phyloP scores from a whole-genome alignment of 2,888 invertebrate genomes.

The Parapristionchus giblindavisi region DNA sequence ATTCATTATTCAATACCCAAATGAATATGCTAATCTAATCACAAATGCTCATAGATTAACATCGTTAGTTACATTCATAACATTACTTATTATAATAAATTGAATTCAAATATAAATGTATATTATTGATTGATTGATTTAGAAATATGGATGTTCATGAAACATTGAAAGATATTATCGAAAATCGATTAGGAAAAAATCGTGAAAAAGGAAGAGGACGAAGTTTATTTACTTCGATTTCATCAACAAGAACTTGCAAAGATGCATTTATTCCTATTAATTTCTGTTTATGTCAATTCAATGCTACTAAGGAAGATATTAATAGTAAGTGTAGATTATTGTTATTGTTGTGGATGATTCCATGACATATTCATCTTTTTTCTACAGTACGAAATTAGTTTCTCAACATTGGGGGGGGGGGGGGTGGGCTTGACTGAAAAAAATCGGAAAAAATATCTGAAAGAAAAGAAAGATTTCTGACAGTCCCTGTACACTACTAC shows the following conservation, averaged over 20 bases:
- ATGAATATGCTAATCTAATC: not conserved
- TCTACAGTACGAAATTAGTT: no score
- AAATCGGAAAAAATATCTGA: no score
- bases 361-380: no score
- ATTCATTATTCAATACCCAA: slow-evolving; percentile 5
- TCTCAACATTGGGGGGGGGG: no score
- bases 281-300: slow-evolving; percentile 51
- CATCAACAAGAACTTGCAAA: slow-evolving; percentile 41
- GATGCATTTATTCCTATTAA: slow-evolving; percentile 47
- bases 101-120: not conserved
- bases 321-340: not conserved
- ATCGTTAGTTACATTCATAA: slow-evolving; percentile 42
- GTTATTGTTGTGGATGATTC: no score
- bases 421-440: no score
- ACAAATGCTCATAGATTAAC: slow-evolving; percentile 39
- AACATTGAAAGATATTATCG: slow-evolving; percentile 43
- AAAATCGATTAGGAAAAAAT: slow-evolving; percentile 8
- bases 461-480: no score
- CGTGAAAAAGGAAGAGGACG: slow-evolving; percentile 31
- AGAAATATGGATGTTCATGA: slow-evolving; percentile 54
- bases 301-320: slow-evolving; percentile 26
- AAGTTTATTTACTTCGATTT: slow-evolving; percentile 45
- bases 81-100: not conserved
- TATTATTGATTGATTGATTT: slow-evolving; percentile 1
- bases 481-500: no score